These are phyloP conservation scores for Campoletis raptor DNA, from an alignment of 2,888 invertebrate genomes.

Conservation along the genomic window DNA sequence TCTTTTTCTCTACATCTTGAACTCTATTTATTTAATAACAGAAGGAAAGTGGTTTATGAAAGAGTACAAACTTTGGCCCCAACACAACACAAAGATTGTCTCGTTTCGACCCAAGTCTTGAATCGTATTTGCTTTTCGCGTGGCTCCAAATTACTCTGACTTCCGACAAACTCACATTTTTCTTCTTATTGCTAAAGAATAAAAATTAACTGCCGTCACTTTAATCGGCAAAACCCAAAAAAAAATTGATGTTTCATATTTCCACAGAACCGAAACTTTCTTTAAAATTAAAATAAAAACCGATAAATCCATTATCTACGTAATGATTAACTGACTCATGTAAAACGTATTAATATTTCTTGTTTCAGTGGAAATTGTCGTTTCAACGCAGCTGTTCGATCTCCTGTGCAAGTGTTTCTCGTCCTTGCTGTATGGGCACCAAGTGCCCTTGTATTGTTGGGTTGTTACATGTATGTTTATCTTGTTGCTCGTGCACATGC, in stretches of 20 bases:
- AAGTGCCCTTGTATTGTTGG: constrained; percentile 86
- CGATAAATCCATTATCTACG: neutral
- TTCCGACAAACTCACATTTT: neutral
- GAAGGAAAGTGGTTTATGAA: neutral
- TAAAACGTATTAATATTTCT: constrained; percentile 23
- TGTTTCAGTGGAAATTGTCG: constrained; percentile 85
- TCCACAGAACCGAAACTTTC: neutral
- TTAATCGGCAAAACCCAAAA: neutral
- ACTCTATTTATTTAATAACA: neutral
- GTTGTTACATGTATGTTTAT: constrained; percentile 88
- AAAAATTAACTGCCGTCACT: neutral
- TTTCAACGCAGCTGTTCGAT: constrained; percentile 85
- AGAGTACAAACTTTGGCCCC: neutral
- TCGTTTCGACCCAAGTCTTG: neutral
- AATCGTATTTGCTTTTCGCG: constrained; percentile 13
- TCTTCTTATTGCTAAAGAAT: neutral
- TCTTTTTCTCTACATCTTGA: neutral
- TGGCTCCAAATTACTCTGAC: constrained; percentile 1
- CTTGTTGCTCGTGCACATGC: constrained; percentile 88
- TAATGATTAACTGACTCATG: neutral
- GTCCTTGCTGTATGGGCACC: constrained; percentile 88
- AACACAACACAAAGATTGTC: neutral
- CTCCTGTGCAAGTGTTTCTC: constrained; percentile 87
- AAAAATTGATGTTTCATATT: neutral
- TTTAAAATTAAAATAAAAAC: neutral